phyloP scores from a whole-genome alignment of 2,113 vertebrate species.

The Oreotragus oreotragus region DNA sequence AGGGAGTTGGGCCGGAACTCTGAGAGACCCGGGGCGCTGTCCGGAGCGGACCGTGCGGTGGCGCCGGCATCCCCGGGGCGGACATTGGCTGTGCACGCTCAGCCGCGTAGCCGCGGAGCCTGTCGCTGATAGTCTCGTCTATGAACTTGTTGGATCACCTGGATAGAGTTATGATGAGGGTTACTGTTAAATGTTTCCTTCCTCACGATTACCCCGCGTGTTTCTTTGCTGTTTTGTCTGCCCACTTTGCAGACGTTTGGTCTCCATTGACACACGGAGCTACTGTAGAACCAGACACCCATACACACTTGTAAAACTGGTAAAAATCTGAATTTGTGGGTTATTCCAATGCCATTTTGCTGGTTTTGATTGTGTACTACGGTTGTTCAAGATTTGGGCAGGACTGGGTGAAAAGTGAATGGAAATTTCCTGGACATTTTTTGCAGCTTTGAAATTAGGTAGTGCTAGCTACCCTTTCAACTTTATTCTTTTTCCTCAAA shows the following conservation, averaged over 20 bases:
- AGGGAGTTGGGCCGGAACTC: not conserved
- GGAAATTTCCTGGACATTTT: not conserved
- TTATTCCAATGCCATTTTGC: not conserved
- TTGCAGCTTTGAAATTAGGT: not conserved
- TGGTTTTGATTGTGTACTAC: not conserved
- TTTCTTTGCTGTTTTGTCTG: not conserved
- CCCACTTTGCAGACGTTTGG: not conserved
- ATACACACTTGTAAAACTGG: not conserved
- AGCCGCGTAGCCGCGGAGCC: rapidly evolving
- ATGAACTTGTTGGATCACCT: not conserved
- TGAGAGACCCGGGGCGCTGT: not conserved
- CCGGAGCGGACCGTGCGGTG: not conserved
- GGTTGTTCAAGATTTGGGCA: not conserved
- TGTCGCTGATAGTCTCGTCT: not conserved
- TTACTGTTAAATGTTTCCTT: not conserved
- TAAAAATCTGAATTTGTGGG: not conserved
- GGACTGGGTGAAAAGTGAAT: not conserved
- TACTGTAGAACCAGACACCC: not conserved
- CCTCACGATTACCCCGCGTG: not conserved
- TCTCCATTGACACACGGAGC: not conserved
- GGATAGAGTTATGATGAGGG: not conserved
- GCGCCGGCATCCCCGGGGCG: not conserved
- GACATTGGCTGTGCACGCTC: not conserved
- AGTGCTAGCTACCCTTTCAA: not conserved
- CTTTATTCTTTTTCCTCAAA: not conserved